phyloP scores from a whole-genome alignment of 2,113 vertebrate genomes.

The Diphyllodes magnificus region DNA sequence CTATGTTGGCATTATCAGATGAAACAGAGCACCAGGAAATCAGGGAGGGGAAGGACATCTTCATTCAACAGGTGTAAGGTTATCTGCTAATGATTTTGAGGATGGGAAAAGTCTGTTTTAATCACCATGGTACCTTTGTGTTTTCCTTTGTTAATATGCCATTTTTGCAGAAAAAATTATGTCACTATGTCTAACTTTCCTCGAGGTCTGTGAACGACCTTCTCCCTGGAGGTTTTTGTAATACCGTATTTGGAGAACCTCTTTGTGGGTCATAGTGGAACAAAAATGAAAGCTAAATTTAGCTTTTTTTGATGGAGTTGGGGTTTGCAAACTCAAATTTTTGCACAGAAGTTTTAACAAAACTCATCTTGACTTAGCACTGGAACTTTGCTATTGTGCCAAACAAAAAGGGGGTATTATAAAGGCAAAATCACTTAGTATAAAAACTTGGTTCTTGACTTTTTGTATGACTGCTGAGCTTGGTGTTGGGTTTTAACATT shows the following conservation, averaged over 20 bases:
- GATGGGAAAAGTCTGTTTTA: not conserved
- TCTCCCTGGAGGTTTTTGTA: not conserved
- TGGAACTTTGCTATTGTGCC: not conserved
- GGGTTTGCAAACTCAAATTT: not conserved
- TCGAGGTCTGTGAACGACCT: not conserved
- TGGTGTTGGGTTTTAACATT: not conserved
- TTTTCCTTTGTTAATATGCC: not conserved
- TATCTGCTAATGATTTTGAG: not conserved
- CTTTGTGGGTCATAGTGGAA: not conserved
- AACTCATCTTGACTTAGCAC: not conserved
- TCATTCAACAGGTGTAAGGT: not conserved
- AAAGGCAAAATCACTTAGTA: not conserved
- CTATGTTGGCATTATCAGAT: not conserved
- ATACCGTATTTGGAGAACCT: not conserved
- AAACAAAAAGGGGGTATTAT: not conserved
- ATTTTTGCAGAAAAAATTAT: not conserved
- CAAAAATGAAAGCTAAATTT: not conserved
- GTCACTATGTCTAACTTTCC: not conserved
- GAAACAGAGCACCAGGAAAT: not conserved
- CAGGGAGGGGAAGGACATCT: not conserved
- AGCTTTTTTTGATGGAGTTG: not conserved
- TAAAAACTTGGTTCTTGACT: not conserved
- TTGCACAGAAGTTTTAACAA: not conserved
- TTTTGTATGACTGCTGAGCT: not conserved
- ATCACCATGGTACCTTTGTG: not conserved